Evolutionary conservation across 1,140 invertebrate genomes (phyloP).

Genomic region (Drosophila busckii): DNA sequence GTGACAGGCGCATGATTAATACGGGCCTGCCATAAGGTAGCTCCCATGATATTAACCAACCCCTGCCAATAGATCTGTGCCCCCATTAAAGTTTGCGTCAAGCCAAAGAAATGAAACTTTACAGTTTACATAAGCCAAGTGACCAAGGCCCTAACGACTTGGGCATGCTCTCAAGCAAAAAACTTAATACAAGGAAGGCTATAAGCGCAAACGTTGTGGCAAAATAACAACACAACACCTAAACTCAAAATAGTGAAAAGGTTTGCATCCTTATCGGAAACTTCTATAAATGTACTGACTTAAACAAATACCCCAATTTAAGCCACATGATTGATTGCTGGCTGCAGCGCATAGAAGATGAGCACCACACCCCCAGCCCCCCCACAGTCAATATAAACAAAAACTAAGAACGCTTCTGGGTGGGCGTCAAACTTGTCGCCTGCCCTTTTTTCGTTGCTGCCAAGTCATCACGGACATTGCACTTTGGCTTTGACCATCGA

Average conservation of each 20-base stretch:
- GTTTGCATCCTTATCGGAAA: slow-evolving; percentile 32
- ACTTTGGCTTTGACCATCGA: slow-evolving; percentile 75
- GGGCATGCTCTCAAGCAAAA: slow-evolving; percentile 11
- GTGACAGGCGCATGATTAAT: slow-evolving; percentile 72
- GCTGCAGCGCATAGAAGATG: slow-evolving; percentile 14
- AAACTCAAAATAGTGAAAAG: slow-evolving; percentile 15
- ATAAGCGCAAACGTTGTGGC: slow-evolving; percentile 2
- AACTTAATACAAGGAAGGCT: background rate
- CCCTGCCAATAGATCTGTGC: background rate
- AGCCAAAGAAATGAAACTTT: slow-evolving; percentile 57
- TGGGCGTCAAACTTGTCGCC: slow-evolving; percentile 62
- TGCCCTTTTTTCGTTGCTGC: slow-evolving; percentile 39
- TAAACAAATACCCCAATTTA: slow-evolving; percentile 76
- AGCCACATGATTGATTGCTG: slow-evolving; percentile 75
- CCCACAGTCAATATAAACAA: slow-evolving; percentile 49
- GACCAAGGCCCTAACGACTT: slow-evolving; percentile 28
- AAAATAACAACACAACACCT: slow-evolving; percentile 37
- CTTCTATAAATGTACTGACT: slow-evolving; percentile 55
- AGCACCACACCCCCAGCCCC: background rate
- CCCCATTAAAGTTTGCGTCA: slow-evolving; percentile 33
- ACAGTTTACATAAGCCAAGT: slow-evolving; percentile 37
- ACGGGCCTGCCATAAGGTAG: slow-evolving; percentile 34
- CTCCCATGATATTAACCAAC: slow-evolving; percentile 43
- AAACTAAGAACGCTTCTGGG: slow-evolving; percentile 20
- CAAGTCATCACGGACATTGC: slow-evolving; percentile 74